Base-by-base conservation (phyloP, 1,140 invertebrate species). In the Venturia canescens region DNA sequence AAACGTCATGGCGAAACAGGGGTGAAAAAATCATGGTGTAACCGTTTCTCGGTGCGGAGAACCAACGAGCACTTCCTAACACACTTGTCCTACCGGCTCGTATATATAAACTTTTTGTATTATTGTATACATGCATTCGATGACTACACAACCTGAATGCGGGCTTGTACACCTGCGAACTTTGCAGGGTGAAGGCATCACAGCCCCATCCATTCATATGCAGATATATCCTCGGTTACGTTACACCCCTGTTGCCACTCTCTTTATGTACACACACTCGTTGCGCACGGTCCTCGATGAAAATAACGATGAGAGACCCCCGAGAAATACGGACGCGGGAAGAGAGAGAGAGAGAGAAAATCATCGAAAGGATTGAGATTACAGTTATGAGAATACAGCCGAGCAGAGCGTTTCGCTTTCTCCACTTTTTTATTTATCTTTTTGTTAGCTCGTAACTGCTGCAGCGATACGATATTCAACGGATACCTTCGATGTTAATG, bases 101-200 rank as follows among this genome's bases (percentile, higher is more conserved):
- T 74, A 18, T 18, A 29, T 63, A 13, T 76, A 60, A 23, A 34
- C 7, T 34, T 34, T 34, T 34, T 3, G 2, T 70, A 69, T 57
- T 71, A 50, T 70, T 26, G 29, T 27, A 66, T 29, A 66, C 63
- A 66, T 18, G 16, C 29, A 66, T 63, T 53, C 15, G 2, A 53
- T 53, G n/a, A 5, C 18, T 27, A n/a, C 63, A 76, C 74, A 63
- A 63, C 50, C 50, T 76, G 74, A 76, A 76, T 31, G 38, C 44
- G 18, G 88, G 86, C 84, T 87, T 84, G 87, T 90, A 88, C 90
- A 91, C 90, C 90, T 91, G 90, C 89, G 84, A 88, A 85, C 87
- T 86, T 86, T 83, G 84, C 86, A 86, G 85, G 85, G 88, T 69
- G 80, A 69, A 53, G 26, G 48, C 67, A 23, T 50, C 34, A 63